A percentile compares a stretch with the other conserved stretches of the same genome.
These are phyloP conservation scores for Bellardia bayeri DNA, from an alignment of 2,888 invertebrate species.

Conservation along the genomic window DNA sequence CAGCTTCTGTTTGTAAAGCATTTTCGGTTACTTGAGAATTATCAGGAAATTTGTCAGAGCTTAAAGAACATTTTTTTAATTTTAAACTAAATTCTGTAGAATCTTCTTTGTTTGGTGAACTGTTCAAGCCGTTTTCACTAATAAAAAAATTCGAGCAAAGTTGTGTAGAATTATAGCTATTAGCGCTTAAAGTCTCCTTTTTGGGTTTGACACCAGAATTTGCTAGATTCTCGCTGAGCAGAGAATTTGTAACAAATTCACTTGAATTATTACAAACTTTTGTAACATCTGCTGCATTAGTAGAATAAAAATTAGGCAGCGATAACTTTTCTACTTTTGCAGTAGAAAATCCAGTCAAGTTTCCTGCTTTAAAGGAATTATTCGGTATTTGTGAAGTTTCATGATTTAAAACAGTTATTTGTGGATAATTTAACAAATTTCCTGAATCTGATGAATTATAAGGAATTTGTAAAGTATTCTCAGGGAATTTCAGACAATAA, in stretches of 20 bases:
- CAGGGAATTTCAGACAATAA: too few species aligned
- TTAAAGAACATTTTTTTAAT: slow-evolving; percentile 16
- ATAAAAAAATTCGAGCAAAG: not conserved
- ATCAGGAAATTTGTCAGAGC: slow-evolving; percentile 10
- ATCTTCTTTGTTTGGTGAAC: not conserved
- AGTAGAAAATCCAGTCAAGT: too few species aligned
- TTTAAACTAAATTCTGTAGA: slow-evolving; percentile 45
- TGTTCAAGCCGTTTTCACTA: too few species aligned
- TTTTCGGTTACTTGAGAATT: not conserved
- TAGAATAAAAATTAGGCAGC: not conserved
- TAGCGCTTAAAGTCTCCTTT: not conserved
- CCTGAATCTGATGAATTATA: too few species aligned
- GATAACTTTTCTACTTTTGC: too few species aligned
- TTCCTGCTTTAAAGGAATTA: too few species aligned
- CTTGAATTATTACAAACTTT: not conserved
- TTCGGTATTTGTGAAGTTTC: too few species aligned
- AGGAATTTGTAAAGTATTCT: not conserved
- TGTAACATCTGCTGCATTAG: not conserved
- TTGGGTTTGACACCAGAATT: not conserved
- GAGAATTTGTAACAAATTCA: not conserved
- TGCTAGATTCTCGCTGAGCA: too few species aligned
- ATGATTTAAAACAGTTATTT: too few species aligned
- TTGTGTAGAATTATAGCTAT: not conserved
- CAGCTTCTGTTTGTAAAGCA: too few species aligned
- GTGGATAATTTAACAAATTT: too few species aligned